These are phyloP conservation scores for Chlorospingus semifuscus DNA, from an alignment of 2,797 vertebrate genomes.

Conservation along the genomic window DNA sequence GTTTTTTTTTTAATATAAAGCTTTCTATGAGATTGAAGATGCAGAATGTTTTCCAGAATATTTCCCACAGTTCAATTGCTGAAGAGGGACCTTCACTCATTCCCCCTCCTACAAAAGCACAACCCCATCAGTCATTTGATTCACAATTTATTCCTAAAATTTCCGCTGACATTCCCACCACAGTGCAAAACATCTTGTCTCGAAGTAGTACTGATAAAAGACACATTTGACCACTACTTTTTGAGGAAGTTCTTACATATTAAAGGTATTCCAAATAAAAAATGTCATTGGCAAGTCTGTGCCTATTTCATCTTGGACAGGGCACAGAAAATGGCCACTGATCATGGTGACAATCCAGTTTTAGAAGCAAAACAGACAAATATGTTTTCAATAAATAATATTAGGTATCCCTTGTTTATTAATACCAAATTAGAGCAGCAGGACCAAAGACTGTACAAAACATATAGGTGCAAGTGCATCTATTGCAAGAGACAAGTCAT, in stretches of 20 bases:
- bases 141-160: neutral
- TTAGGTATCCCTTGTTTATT: fast-evolving
- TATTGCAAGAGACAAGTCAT: neutral
- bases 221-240: neutral
- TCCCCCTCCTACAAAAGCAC: neutral
- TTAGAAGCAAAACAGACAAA: neutral
- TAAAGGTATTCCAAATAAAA: neutral
- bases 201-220: neutral
- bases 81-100: neutral
- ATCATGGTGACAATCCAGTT: neutral
- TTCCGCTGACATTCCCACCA: neutral
- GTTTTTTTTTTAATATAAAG: neutral
- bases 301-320: neutral
- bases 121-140: neutral
- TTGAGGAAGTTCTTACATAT: neutral
- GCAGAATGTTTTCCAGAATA: neutral
- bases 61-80: fast-evolving
- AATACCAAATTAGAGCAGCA: neutral
- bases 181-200: neutral
- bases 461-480: fast-evolving
- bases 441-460: neutral
- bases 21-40: neutral
- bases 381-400: neutral
- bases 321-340: neutral
- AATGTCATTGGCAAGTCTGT: neutral